Evolutionary conservation across 2,888 invertebrate genomes (phyloP).

Genomic region (Hymenopus coronatus): DNA sequence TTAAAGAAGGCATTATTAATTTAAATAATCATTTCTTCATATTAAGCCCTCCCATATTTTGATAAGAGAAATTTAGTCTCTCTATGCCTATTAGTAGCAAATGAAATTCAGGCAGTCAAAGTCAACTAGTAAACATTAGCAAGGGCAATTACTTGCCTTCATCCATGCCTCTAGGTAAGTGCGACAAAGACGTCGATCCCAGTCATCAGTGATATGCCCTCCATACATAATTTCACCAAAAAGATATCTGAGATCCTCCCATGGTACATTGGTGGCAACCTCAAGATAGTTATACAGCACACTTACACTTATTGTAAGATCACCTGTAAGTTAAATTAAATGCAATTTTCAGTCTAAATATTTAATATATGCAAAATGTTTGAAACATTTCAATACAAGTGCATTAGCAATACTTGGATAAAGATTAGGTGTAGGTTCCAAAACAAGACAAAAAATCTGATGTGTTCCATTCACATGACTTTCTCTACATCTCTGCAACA

Average conservation of each 20-base stretch:
- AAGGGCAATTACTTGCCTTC: conserved; percentile 52
- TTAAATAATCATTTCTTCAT: too few relatives aligned
- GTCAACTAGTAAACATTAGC: too few relatives aligned
- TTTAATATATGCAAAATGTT: too few relatives aligned
- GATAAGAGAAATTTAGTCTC: too few relatives aligned
- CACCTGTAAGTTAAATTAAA: conserved; percentile 57
- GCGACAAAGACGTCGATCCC: conserved; percentile 85
- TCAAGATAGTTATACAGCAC: conserved; percentile 90
- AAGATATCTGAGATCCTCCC: conserved; percentile 91
- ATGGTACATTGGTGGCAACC: conserved; percentile 81
- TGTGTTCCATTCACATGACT: too few relatives aligned
- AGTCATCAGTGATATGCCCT: conserved; percentile 95
- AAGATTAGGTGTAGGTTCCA: too few relatives aligned
- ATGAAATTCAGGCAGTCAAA: too few relatives aligned
- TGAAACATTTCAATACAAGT: neutral
- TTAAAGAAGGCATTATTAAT: too few relatives aligned
- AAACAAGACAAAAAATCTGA: too few relatives aligned
- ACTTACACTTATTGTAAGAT: conserved; percentile 87
- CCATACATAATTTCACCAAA: conserved; percentile 98
- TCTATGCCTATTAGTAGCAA: too few relatives aligned
- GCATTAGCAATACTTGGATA: neutral
- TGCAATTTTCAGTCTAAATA: neutral
- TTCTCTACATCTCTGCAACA: too few relatives aligned
- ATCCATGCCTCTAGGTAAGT: conserved; percentile 84
- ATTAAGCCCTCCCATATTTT: too few relatives aligned